A percentile compares a stretch with the other conserved stretches of the same genome.
Evolutionary conservation across 2,888 invertebrate species (phyloP).

Genomic region (Cacoxenus indagator): DNA sequence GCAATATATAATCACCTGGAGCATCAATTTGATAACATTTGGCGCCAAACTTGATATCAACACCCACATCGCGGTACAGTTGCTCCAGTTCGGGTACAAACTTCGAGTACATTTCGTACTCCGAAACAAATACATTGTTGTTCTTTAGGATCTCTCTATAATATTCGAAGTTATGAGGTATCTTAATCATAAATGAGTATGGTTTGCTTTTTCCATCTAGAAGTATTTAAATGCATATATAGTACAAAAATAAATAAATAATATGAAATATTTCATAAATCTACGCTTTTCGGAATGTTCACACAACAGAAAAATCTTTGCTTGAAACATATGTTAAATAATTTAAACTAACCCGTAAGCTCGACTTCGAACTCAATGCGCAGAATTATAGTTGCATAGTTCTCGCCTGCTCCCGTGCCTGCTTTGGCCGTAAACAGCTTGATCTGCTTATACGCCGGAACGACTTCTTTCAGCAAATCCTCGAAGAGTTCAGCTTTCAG

Average conservation of each 20-base stretch:
- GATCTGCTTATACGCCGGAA: slow-evolving; percentile 33
- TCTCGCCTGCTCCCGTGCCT: slow-evolving; percentile 38
- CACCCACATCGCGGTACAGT: slow-evolving; percentile 39
- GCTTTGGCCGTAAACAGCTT: slow-evolving; percentile 36
- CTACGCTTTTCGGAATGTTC: no score
- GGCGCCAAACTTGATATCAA: slow-evolving; percentile 41
- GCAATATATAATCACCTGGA: slow-evolving; percentile 36
- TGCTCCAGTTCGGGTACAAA: slow-evolving; percentile 43
- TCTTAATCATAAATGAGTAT: slow-evolving; percentile 31
- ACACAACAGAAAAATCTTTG: no score
- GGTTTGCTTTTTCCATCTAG: slow-evolving; percentile 30
- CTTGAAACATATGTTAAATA: no score
- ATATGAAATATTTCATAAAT: no score
- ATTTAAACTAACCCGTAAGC: slow-evolving; percentile 10
- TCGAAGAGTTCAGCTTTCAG: slow-evolving; percentile 40
- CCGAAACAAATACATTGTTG: slow-evolving; percentile 33
- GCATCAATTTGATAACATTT: slow-evolving; percentile 31
- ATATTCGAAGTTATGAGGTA: slow-evolving; percentile 20
- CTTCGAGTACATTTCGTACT: slow-evolving; percentile 28
- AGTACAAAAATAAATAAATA: neutral
- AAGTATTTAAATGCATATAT: neutral
- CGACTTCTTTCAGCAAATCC: slow-evolving; percentile 33
- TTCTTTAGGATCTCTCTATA: slow-evolving; percentile 35
- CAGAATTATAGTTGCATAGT: slow-evolving; percentile 39
- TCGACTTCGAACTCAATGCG: slow-evolving; percentile 34